These are phyloP conservation scores for Fregata magnificens DNA, from an alignment of 2,113 vertebrate genomes.

Conservation along the genomic window DNA sequence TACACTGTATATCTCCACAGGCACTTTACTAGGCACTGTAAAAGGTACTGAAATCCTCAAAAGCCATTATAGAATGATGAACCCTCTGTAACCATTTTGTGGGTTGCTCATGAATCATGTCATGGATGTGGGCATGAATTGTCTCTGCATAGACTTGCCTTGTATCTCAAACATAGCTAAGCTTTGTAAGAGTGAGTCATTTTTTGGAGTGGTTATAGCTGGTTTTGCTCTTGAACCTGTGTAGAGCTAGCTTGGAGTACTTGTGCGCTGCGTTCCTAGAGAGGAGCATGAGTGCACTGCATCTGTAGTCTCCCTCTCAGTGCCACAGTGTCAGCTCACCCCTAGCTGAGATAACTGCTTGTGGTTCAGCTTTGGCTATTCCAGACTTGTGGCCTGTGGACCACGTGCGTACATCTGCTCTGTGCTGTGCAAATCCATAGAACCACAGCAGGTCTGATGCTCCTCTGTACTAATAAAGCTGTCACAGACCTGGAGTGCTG, in stretches of 20 bases:
- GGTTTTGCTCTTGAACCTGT: background rate
- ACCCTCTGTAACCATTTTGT: background rate
- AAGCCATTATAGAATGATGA: background rate
- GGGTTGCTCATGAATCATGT: background rate
- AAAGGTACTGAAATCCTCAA: background rate
- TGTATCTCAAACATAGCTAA: background rate
- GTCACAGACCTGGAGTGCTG: background rate
- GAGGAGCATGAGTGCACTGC: background rate
- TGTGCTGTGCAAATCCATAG: background rate
- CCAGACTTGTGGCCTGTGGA: background rate
- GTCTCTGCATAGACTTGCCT: background rate
- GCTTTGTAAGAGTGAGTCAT: background rate
- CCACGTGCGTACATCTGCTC: accelerated
- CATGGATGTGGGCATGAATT: background rate
- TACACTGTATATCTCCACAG: background rate
- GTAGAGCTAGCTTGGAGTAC: background rate
- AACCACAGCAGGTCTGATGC: background rate
- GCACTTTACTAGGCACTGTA: background rate
- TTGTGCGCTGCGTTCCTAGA: background rate
- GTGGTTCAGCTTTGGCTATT: background rate
- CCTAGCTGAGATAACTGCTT: background rate
- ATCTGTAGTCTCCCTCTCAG: background rate
- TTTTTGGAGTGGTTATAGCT: background rate
- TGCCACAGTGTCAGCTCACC: accelerated
- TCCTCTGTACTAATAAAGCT: background rate